Evolutionary conservation across 2,113 vertebrate genomes (phyloP), one percentile per base, ranked within the genome.

Genomic region (Ascaphus truei): DNA sequence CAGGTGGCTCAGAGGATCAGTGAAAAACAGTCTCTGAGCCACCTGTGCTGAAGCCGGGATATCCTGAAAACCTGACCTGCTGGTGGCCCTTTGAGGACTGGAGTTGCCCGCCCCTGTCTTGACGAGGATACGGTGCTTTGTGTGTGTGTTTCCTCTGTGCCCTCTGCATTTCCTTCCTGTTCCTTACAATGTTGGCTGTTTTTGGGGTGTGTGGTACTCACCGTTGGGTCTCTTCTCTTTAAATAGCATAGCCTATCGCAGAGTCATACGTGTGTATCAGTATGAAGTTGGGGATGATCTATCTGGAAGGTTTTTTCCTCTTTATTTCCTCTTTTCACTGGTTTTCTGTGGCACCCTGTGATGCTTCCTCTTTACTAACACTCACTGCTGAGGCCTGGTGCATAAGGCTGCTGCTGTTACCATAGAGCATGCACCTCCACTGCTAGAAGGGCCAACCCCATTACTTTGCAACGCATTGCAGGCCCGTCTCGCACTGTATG

Each of bases 211-310:
- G 66, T 80, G 82, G 82, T 80, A 88, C 87, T 88, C 72, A 90
- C 80, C 73, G 5, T 84, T 51, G 41, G 81, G 83, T 90, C 85
- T 90, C 85, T 90, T 87, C 83, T 88, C 90, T 95, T 83, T 89
- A 83, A 90, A 75, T 98, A 98, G 94, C 92, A 93, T 97, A 93
- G 96, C 95, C 1, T 98, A 96, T 83, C 94, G 94, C 65, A 92
- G 94, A 87, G 93, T 98, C 92, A 92, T 98, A 90, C 92, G 90
- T 91, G 93, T 98, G 85, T 94, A 90, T 98, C 94, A 95, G 86
- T 98, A 98, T 92, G 93, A 98, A 91, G 95, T 96, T 90, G 92
- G 93, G 90, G 95, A 97, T 93, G 95, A 95, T 93, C 95, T 98
- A 80, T 95, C 94, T 83, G 95, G 94, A 96, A 98, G 96, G 96